These are phyloP conservation scores for Dynastes hyllus DNA, from an alignment of 2,888 invertebrate genomes.

Conservation along the genomic window DNA sequence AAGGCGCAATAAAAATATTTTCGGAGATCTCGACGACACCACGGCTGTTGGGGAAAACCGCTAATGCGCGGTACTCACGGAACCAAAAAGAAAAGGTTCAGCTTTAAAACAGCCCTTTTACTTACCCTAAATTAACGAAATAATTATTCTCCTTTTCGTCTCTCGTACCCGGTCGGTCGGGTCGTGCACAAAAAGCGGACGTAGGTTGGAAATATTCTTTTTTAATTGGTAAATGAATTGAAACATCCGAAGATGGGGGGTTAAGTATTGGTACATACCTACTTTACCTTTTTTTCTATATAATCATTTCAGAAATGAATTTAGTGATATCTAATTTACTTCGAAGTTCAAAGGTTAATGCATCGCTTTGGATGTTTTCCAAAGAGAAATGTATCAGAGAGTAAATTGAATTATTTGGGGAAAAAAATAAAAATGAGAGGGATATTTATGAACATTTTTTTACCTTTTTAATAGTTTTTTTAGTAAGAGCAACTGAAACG, in stretches of 20 bases:
- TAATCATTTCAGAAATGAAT: not conserved
- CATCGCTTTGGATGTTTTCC: not conserved
- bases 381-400: too few species aligned
- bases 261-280: not conserved
- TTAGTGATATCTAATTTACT: not conserved
- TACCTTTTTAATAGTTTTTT: too few species aligned
- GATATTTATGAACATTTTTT: too few species aligned
- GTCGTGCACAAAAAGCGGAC: not conserved
- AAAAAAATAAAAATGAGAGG: too few species aligned
- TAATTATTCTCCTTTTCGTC: constrained; percentile 28
- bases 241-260: not conserved
- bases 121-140: constrained; percentile 24
- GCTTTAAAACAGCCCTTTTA: not conserved
- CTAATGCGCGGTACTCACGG: not conserved
- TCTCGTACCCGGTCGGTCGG: not conserved
- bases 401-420: too few species aligned
- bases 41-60: not conserved
- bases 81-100: not conserved
- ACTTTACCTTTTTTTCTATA: not conserved
- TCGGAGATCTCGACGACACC: constrained; percentile 10
- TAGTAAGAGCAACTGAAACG: too few species aligned
- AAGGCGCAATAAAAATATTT: constrained; percentile 38
- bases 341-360: constrained; percentile 7
- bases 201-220: too few species aligned
- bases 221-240: constrained; percentile 37